Percentiles rank a stretch among this genome's conserved stretches.
These are phyloP conservation scores for Clinocottus analis DNA, from an alignment of 2,113 vertebrate species.

Conservation along the genomic window DNA sequence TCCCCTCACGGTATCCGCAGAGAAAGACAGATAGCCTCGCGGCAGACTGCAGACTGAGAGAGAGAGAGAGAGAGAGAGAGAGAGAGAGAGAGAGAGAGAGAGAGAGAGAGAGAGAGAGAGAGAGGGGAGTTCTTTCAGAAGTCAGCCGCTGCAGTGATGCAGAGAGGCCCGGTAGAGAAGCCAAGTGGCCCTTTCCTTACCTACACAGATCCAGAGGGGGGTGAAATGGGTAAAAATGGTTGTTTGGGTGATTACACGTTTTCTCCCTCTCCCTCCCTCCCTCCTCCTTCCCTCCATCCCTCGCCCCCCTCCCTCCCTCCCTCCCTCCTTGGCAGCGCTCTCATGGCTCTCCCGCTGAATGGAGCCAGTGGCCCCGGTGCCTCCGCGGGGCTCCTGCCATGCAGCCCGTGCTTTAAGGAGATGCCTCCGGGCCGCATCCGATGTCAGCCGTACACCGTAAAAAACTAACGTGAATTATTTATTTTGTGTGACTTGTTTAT, in stretches of 20 bases:
- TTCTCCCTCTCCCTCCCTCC: slow-evolving; percentile 41
- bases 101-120: slow-evolving; percentile 20
- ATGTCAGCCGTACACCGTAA: slow-evolving; percentile 22
- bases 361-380: slow-evolving; percentile 56
- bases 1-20: slow-evolving; percentile 64
- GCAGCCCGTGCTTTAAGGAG: slow-evolving; percentile 37
- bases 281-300: slow-evolving; percentile 9
- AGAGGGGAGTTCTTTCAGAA: slow-evolving; percentile 57
- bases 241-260: slow-evolving; percentile 80
- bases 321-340: slow-evolving; percentile 27
- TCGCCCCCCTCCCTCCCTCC: not conserved
- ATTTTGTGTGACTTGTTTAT: too few relatives aligned
- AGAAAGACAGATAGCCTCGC: slow-evolving; percentile 36
- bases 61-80: slow-evolving; percentile 25
- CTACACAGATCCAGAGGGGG: slow-evolving; percentile 73
- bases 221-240: slow-evolving; percentile 72
- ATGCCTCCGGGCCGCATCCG: slow-evolving; percentile 48
- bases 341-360: slow-evolving; percentile 49
- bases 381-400: slow-evolving; percentile 50
- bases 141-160: slow-evolving; percentile 53
- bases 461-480: slow-evolving; percentile 14
- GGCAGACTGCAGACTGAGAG: slow-evolving; percentile 44
- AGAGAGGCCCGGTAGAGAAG: slow-evolving; percentile 47
- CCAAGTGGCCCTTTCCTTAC: slow-evolving; percentile 65
- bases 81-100: slow-evolving; percentile 41